Base-by-base conservation (phyloP, 2,888 invertebrate species). In the Agelastica alni region DNA sequence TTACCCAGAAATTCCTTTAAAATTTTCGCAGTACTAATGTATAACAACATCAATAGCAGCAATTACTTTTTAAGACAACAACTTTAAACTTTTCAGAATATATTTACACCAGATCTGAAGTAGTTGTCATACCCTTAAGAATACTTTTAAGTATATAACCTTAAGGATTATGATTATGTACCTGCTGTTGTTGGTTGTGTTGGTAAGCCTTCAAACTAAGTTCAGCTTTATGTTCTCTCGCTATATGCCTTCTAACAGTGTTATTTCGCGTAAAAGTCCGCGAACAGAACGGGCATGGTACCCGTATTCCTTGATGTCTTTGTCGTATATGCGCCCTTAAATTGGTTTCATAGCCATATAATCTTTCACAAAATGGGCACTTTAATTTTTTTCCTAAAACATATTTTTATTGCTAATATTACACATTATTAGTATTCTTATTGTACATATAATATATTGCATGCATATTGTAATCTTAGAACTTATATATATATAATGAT, bases 301-400 rank as follows among this genome's bases (percentile, higher is more conserved):
- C 93, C 48, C 93, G 84, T 70, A 93, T 93, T 68, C 93, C 93
- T 79, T 93, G 93, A 79, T 93, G 93, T 75, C 93, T 87, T 76
- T 93, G 93, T 51, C 93, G 82, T 74, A 93, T 93, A 80, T 93
- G 93, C 62, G 93, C 93, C 66, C 93, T 86, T 75, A 93, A 79
- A 77, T 93, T 93, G 72, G 93, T 93, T 83, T 93, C 93, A 77
- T 93, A 93, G 62, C 93, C 93, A 79, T 93, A 93, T 58, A 93
- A 83, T 73, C 93, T 85, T 80, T 93, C 93, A 83, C 93, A 93
- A 79, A 90, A 93, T 72, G 93, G 91, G 79, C 93, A 93, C 81
- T 93, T 93, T 73, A 93, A 81, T 79, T 93, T 93, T 78, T 92
- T 93, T 72, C 92, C 93, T 92, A 82, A 2, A 83, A 80, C 4